Evolutionary conservation across 2,888 invertebrate genomes (phyloP), one percentile per base, ranked within the genome.

Genomic region (Hoplodrina blanda): DNA sequence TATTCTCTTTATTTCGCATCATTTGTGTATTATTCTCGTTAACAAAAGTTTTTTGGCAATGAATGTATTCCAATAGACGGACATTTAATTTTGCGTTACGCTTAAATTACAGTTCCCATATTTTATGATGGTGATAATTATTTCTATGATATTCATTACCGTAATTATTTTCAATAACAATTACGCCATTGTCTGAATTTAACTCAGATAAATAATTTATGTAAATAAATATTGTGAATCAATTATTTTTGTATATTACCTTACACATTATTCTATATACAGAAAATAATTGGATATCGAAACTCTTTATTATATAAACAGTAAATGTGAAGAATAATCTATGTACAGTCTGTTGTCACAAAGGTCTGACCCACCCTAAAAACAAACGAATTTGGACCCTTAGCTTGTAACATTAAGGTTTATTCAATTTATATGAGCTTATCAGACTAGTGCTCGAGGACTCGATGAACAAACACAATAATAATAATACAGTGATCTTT

Each of bases 1-100:
- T 60, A 60, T 55, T 15, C 33, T 19, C 15, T 61, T 74, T 70
- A 54, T 63, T 60, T 13, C 30, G 53, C 30, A 67, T 69, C 46
- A 65, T 69, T 66, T 68, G 53, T 56, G 50, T 67, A 62, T 25
- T 55, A 55, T 25, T 52, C 20, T 69, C 49, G 52, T 55, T 53
- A 37, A n/a, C 15, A 19, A 25, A 60, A 64, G 49, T 61, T 52
- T 50, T 73, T 69, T 57, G 57, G 30, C 46, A 44, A 54, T 37
- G 63, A 68, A 64, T 62, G 1, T n/a, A 37, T 67, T 67, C 25
- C 2, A 62, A 71, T 52, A 17, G 5, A 19, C 7, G 8, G 5
- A 46, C 4, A 46, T 46, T 46, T 46, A 6, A 25, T 25, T 25
- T 25, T 25, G 25, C 17, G 46, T 3, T 46, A 46, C 15, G 46